Conservation (phyloP, 2,888 invertebrate species). For the Drosophila affinis region DNA sequence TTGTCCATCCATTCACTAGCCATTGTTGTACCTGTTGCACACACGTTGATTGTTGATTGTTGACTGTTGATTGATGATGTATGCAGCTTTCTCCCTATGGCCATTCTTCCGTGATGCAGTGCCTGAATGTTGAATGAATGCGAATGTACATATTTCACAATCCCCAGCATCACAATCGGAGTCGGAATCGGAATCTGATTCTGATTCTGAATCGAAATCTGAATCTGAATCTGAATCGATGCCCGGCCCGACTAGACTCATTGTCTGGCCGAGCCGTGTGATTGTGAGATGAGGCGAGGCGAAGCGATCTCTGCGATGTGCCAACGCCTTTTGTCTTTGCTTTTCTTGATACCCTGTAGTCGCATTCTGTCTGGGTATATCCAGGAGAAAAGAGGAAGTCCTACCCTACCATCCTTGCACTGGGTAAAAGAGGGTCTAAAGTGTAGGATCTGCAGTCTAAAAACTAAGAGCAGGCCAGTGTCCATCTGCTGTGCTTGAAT, state of each 20-base stretch:
- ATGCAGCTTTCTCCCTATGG: not conserved
- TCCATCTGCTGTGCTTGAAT: not conserved
- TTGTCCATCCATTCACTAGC: conserved; percentile 4
- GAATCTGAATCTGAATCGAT: conserved; percentile 23
- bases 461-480: too few species aligned
- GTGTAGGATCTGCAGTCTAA: too few species aligned
- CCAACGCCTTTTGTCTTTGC: conserved; percentile 44
- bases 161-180: conserved; percentile 23
- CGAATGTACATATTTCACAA: conserved; percentile 41
- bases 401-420: too few species aligned
- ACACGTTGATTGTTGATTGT: conserved; percentile 1
- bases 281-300: conserved; percentile 39
- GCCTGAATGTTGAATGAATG: conserved; percentile 50
- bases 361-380: conserved; percentile 25
- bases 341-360: conserved; percentile 10
- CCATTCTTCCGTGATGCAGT: not conserved
- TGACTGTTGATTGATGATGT: conserved; percentile 23
- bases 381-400: too few species aligned
- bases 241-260: conserved; percentile 70
- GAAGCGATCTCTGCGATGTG: conserved; percentile 36
- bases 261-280: conserved; percentile 61
- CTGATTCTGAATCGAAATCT: conserved; percentile 35
- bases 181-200: conserved; percentile 24
- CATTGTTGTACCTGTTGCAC: conserved; percentile 29
- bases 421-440: too few species aligned